Evolutionary conservation across 2,888 invertebrate genomes (phyloP).

Genomic region (Steinernema carpocapsae): DNA sequence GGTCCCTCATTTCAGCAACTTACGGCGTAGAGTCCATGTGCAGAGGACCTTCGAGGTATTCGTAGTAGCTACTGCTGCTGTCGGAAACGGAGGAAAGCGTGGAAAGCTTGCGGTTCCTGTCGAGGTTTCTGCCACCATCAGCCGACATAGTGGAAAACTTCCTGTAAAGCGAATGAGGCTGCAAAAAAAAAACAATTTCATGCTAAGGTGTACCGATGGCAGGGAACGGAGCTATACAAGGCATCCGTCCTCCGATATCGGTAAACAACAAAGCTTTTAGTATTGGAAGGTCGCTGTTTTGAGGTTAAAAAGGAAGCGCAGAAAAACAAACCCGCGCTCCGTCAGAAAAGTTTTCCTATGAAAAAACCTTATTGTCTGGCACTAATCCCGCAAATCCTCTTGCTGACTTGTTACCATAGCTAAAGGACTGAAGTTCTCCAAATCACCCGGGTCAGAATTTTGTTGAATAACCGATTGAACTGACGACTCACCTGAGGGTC

Average conservation of each 20-base stretch:
- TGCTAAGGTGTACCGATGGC: too few relatives aligned
- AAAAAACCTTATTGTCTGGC: not conserved
- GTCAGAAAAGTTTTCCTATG: not conserved
- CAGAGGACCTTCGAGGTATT: conserved; percentile 43
- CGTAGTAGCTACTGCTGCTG: conserved; percentile 44
- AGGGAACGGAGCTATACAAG: too few relatives aligned
- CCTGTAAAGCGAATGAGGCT: too few relatives aligned
- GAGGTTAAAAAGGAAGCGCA: not conserved
- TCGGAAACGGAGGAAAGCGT: conserved; percentile 44
- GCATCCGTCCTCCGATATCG: too few relatives aligned
- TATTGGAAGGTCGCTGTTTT: not conserved
- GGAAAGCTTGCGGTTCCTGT: conserved; percentile 25
- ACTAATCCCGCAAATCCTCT: not conserved
- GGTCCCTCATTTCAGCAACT: conserved; percentile 7
- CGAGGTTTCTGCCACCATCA: not conserved
- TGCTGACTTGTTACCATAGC: not conserved
- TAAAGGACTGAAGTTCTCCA: not conserved
- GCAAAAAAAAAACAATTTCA: too few relatives aligned
- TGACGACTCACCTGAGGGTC: not conserved
- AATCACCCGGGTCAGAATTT: too few relatives aligned
- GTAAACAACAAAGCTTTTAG: too few relatives aligned
- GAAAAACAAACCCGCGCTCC: not conserved
- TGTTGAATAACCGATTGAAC: too few relatives aligned
- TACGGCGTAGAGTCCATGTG: conserved; percentile 52
- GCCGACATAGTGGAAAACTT: conserved; percentile 29